These are phyloP conservation scores for Tetrao urogallus DNA, from an alignment of 2,113 vertebrate species.

Conservation along the genomic window DNA sequence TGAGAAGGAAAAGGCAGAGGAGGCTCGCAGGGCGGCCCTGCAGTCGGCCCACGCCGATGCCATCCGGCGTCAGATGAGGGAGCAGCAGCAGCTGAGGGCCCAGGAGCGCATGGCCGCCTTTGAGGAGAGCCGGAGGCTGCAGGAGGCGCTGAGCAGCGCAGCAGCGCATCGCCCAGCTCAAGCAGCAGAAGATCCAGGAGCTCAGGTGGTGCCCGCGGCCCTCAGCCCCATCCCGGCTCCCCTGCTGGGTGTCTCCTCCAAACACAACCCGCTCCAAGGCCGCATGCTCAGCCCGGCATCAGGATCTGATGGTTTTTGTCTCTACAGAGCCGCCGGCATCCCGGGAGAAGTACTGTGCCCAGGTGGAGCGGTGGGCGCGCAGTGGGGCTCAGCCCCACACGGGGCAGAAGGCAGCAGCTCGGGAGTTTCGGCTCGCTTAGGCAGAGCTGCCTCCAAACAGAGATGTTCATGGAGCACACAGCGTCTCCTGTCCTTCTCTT, in stretches of 20 bases:
- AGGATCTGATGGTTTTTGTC: not conserved
- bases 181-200: constrained; percentile 85
- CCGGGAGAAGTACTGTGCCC: constrained; percentile 84
- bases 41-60: constrained; percentile 58
- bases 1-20: constrained; percentile 78
- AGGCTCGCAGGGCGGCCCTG: not conserved
- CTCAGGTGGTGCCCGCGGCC: constrained; percentile 76
- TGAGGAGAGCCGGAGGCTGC: constrained; percentile 76
- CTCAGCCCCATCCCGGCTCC: too few species aligned
- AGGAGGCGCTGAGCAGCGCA: constrained; percentile 78
- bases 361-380: constrained; percentile 80
- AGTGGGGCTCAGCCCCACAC: not conserved
- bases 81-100: constrained; percentile 75
- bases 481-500: not conserved
- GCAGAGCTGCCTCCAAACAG: not conserved
- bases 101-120: constrained; percentile 72
- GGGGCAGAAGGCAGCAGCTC: not conserved
- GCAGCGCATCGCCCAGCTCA: constrained; percentile 79
- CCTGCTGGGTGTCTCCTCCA: not conserved
- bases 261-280: fast-evolving
- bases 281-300: fast-evolving
- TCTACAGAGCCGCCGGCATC: constrained; percentile 81
- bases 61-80: constrained; percentile 83
- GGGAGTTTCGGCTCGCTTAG: not conserved
- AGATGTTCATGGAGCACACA: not conserved